Base-by-base conservation (phyloP, 2,888 invertebrate species). In the Theodoxus fluviatilis region DNA sequence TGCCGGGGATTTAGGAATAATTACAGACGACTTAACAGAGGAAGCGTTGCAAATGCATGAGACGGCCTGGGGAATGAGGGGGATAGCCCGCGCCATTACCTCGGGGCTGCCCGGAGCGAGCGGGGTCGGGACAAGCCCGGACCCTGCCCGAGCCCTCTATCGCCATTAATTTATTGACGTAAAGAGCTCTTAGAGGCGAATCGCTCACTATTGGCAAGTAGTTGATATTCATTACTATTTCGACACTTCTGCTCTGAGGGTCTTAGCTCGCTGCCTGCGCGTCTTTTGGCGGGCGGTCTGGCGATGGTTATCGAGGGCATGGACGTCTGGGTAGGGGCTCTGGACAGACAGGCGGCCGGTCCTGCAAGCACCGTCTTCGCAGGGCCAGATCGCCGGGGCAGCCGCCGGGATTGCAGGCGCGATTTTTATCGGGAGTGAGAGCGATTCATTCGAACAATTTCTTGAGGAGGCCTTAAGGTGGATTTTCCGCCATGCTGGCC, bases 1-100 rank as follows among this genome's bases (percentile, higher is more conserved):
- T 65, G 55, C 64, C 43, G 57, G 57, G 57, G 70, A 55, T 70
- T 70, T 65, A 70, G 55, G 35, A 47, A 70, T 70, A 70, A 70
- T 70, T 70, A 70, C 70, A 65, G 40, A 25, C 55, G 70, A 65
- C 70, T 70, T 70, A 70, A 57, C 65, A 37, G 49, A 38, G 37
- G 67, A 67, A 67, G 57, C 49, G 67, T 67, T 67, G 52, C 35
- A 67, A 67, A 67, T 67, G 67, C 67, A 67, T 67, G 67, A 67
- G 67, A 31, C 33, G 35, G 67, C 38, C 37, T 12, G 38, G 18
- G 37, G 52, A 49, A 67, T 67, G 52, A 67, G 18, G 25, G 67
- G 28, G 57, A 67, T 57, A 37, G 55, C 37, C 38, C 38, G 28
- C 49, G 55, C 67, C 55, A 67, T 67, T 67, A 67, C 43, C 65